Evolutionary conservation across 1,140 invertebrate species (phyloP).

Genomic region (Leptinotarsa lineolata): DNA sequence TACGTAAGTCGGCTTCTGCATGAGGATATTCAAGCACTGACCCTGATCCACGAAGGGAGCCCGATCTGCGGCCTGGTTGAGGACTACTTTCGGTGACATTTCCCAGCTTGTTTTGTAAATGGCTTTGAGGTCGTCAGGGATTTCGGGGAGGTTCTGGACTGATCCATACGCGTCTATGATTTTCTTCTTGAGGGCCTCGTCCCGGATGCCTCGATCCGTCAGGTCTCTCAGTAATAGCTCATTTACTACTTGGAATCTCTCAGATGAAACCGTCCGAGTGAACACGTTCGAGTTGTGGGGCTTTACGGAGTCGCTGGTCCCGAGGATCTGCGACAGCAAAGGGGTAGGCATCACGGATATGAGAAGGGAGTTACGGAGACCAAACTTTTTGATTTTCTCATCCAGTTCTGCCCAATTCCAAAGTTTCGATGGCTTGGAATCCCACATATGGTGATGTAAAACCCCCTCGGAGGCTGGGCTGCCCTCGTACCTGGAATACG

Average conservation of each 20-base stretch:
- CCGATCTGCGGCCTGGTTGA: slow-evolving; percentile 97
- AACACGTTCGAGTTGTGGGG: slow-evolving; percentile 98
- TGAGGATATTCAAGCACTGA: slow-evolving; percentile 96
- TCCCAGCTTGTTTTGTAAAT: slow-evolving; percentile 99
- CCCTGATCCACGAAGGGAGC: slow-evolving; percentile 99
- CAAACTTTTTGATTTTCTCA: slow-evolving; percentile 84
- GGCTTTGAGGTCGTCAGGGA: slow-evolving; percentile 87
- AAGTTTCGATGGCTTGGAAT: slow-evolving; percentile 80
- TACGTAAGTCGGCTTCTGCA: slow-evolving; percentile 90
- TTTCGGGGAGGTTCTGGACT: slow-evolving; percentile 86
- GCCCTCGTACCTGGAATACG: slow-evolving; percentile 90
- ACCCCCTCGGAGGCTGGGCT: slow-evolving; percentile 93
- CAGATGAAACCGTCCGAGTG: slow-evolving; percentile 87
- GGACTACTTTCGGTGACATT: slow-evolving; percentile 90
- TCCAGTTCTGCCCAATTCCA: slow-evolving; percentile 94
- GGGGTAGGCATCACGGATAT: slow-evolving; percentile 98
- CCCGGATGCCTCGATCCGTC: slow-evolving; percentile 89
- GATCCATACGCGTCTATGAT: slow-evolving; percentile 93
- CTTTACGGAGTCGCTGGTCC: slow-evolving; percentile 98
- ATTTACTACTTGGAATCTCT: slow-evolving; percentile 77
- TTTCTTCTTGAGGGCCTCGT: slow-evolving; percentile 94
- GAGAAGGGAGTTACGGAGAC: slow-evolving; percentile 91
- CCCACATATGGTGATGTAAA: slow-evolving; percentile 98
- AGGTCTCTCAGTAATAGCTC: slow-evolving; percentile 94
- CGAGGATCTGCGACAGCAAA: slow-evolving; percentile 97